phyloP scores from a whole-genome alignment of 2,113 vertebrate genomes.

The Halichoeres trimaculatus region DNA sequence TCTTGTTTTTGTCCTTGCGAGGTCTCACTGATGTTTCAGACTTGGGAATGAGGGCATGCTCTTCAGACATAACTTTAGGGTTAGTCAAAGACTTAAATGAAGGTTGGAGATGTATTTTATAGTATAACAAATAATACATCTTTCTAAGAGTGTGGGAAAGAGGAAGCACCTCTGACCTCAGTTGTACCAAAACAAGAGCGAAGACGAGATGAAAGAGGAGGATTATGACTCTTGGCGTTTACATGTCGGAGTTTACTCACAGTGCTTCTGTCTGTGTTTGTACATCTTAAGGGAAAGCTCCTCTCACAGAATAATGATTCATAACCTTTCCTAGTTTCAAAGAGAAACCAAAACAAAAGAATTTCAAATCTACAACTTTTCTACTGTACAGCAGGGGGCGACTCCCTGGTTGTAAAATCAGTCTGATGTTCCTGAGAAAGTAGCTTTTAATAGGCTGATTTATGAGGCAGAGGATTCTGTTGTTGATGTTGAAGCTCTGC shows the following conservation, averaged over 20 bases:
- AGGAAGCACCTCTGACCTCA: constrained; percentile 24
- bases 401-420: no score
- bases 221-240: neutral
- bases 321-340: no score
- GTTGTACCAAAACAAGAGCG: constrained; percentile 18
- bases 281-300: neutral
- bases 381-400: no score
- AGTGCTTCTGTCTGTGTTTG: neutral
- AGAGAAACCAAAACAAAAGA: no score
- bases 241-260: neutral
- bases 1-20: neutral
- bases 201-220: neutral
- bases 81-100: neutral
- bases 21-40: neutral
- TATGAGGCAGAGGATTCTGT: no score
- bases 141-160: constrained; percentile 24
- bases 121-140: neutral
- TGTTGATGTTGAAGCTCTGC: no score
- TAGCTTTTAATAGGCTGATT: no score
- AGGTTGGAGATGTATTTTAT: neutral
- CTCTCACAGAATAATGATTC: no score
- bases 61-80: neutral
- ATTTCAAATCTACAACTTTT: no score
- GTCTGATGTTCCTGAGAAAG: no score
- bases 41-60: neutral